Conservation (phyloP, 2,888 invertebrate genomes). For the Xestia rhomboidea region DNA sequence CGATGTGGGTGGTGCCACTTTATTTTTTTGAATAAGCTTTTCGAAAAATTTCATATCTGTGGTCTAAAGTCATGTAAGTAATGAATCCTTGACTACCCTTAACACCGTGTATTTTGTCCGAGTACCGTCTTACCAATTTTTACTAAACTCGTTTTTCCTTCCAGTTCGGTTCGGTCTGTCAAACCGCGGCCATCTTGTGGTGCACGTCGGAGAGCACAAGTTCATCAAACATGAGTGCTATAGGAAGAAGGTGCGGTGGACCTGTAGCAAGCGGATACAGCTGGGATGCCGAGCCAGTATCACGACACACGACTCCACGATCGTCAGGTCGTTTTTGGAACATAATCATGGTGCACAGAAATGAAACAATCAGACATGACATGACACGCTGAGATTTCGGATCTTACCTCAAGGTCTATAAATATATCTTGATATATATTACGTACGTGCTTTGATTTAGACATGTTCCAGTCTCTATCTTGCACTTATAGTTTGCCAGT, state of each 20-base stretch:
- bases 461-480: not conserved
- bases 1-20: not conserved
- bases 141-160: constrained; percentile 30
- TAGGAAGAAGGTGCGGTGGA: constrained; percentile 85
- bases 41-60: not conserved
- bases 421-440: not conserved
- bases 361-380: constrained; percentile 11
- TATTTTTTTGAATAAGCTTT: not conserved
- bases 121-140: constrained; percentile 12
- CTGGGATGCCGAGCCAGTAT: constrained; percentile 83
- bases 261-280: constrained; percentile 82
- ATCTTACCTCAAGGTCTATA: not conserved
- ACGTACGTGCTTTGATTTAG: not conserved
- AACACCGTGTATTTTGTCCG: not conserved
- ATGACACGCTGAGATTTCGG: not conserved
- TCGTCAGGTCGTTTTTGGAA: constrained; percentile 80
- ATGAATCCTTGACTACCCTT: not conserved
- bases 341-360: constrained; percentile 78
- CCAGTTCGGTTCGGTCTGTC: constrained; percentile 84
- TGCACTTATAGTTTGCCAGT: constrained; percentile 2
- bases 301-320: constrained; percentile 76
- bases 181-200: constrained; percentile 82
- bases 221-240: constrained; percentile 87
- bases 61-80: not conserved
- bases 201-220: constrained; percentile 81